Base-by-base conservation (phyloP, 2,797 vertebrate species). In the Macrochelys suwanniensis region DNA sequence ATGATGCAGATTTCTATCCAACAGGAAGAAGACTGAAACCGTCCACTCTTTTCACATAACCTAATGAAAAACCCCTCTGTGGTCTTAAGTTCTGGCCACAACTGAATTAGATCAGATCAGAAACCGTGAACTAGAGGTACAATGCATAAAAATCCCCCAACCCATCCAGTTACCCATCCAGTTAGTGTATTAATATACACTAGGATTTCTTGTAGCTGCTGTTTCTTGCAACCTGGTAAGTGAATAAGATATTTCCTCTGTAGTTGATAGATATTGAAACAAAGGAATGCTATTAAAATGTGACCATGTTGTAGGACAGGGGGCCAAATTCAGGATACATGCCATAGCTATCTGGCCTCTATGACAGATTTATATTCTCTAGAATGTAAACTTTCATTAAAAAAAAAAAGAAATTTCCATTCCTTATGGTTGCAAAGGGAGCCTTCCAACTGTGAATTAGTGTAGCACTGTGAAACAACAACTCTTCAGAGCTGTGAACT, bases 401-500 rank as follows among this genome's bases (percentile, higher is more conserved):
- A 86, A 83, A 95, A 95, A 0, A 0, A 23, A 7, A 9, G 10
- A 23, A 71, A 33, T 81, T 88, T 93, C 85, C 88, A 94, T 74
- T 11, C 11, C 74, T 80, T 82, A 87, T 19, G 79, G n/a, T 7
- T 83, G 42, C 90, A 94, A 94, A 50, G 2, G 57, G 90, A 26
- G 79, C 6, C 91, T 92, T 87, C 59, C 28, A 88, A 91, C 92
- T 0, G 0, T 37, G 11, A 86, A 51, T 59, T 80, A 89, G 4
- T 85, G 84, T 51, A 47, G 79, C 84, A 90, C 37, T 88, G 89
- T 51, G 81, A 94, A 95, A 92, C 88, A 92, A 82, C 45, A 74
- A 42, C 47, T 92, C 59, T 86, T 86, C 90, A 79, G 51, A 87
- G 13, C 23, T 88, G 78, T 89, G 51, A 94, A 77, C 31, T 89